Evolutionary conservation across 2,888 invertebrate species (phyloP).

Genomic region (Tortrix viridana): DNA sequence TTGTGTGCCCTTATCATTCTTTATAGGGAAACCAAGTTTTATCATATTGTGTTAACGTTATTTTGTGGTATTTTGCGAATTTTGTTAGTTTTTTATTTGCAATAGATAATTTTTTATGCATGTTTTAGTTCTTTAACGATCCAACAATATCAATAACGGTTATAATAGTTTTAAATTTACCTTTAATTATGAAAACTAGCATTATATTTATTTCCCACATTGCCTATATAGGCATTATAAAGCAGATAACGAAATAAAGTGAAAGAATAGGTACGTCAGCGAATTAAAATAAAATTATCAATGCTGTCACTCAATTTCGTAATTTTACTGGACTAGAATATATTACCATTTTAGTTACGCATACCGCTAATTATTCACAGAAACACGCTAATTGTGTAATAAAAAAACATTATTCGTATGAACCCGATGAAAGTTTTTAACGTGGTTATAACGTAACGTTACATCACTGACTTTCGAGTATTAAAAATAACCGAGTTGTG

Average conservation of each 20-base stretch:
- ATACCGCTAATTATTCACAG: constrained; percentile 49
- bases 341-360: constrained; percentile 47
- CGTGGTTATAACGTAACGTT: constrained; percentile 40
- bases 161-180: not conserved
- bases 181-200: not conserved
- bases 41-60: constrained; percentile 39
- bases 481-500: constrained; percentile 38
- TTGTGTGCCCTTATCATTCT: constrained; percentile 25
- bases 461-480: constrained; percentile 49
- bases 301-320: constrained; percentile 12
- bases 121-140: not conserved
- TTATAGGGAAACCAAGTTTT: constrained; percentile 55
- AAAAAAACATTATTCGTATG: constrained; percentile 46
- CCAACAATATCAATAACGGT: not conserved
- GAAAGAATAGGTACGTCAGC: not conserved
- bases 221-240: not conserved
- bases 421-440: constrained; percentile 45
- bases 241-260: too few relatives aligned
- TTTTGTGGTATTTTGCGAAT: constrained; percentile 37
- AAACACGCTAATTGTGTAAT: constrained; percentile 50
- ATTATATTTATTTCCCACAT: not conserved
- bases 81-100: constrained; percentile 19
- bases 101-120: not conserved
- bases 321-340: constrained; percentile 19
- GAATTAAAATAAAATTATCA: not conserved